Conservation (phyloP, 1,140 invertebrate genomes). For the Pantala flavescens region DNA sequence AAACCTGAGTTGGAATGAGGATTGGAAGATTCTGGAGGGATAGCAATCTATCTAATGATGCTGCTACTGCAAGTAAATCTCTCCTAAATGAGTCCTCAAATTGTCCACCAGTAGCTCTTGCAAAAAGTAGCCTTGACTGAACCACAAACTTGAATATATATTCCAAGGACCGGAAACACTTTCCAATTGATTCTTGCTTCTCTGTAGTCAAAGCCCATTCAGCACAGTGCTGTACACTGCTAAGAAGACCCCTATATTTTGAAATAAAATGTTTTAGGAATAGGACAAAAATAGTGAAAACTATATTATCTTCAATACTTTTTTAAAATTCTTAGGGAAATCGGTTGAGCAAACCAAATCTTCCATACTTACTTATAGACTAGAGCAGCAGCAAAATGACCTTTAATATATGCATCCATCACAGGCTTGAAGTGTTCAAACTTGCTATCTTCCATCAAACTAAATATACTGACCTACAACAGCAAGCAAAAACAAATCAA, state of each 20-base stretch:
- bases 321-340: no score
- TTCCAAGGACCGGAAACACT: constrained; percentile 82
- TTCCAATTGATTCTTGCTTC: constrained; percentile 77
- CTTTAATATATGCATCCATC: constrained; percentile 89
- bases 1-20: constrained; percentile 66
- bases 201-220: constrained; percentile 75
- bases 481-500: constrained; percentile 2
- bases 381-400: constrained; percentile 88
- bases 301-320: constrained; percentile 14
- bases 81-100: constrained; percentile 75
- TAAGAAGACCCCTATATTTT: constrained; percentile 58
- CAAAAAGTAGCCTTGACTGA: constrained; percentile 79
- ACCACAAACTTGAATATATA: constrained; percentile 95
- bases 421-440: constrained; percentile 94
- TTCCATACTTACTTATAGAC: constrained; percentile 82
- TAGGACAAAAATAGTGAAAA: constrained; percentile 19
- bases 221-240: constrained; percentile 82
- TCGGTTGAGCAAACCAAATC: no score
- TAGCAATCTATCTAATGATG: constrained; percentile 64
- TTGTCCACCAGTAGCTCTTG: constrained; percentile 73
- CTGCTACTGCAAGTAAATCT: constrained; percentile 65
- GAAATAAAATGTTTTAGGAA: constrained; percentile 24
- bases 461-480: constrained; percentile 81
- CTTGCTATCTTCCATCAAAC: constrained; percentile 79
- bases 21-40: constrained; percentile 28